phyloP scores from a whole-genome alignment of 2,113 vertebrate genomes.

The Microtus richardsoni region DNA sequence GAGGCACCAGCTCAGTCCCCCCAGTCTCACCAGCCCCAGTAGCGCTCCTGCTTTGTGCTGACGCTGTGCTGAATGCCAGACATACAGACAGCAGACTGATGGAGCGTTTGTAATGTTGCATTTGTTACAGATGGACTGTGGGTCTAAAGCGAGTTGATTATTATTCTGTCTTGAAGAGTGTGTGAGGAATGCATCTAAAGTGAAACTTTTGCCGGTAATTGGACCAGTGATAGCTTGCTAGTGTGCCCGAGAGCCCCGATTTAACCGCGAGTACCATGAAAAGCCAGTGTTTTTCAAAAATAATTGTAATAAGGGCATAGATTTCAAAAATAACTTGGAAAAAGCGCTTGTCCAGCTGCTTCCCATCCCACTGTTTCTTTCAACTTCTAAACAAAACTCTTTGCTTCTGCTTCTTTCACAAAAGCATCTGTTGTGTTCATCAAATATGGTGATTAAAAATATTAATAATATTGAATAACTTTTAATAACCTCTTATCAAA shows the following conservation, averaged over 20 bases:
- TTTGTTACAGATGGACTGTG: background rate
- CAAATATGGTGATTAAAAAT: too few relatives aligned
- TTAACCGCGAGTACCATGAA: background rate
- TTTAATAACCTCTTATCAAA: conserved; percentile 34
- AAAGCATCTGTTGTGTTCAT: too few relatives aligned
- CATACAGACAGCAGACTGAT: background rate
- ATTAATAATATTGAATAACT: background rate
- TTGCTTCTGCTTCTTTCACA: too few relatives aligned
- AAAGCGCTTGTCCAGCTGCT: background rate
- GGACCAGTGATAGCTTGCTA: background rate
- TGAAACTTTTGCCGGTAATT: background rate
- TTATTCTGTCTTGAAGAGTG: background rate
- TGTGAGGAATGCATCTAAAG: background rate
- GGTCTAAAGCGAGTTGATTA: conserved; percentile 12
- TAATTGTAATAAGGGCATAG: background rate
- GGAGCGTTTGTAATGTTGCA: background rate
- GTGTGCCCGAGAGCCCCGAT: background rate
- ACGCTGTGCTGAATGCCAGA: background rate
- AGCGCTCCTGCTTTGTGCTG: background rate
- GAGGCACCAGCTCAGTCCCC: background rate
- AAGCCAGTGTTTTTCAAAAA: conserved; percentile 27
- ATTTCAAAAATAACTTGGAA: background rate
- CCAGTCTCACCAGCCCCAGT: background rate
- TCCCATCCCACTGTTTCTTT: too few relatives aligned
- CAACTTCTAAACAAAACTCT: too few relatives aligned